phyloP scores from a whole-genome alignment of 1,140 invertebrate genomes.

The Diorhabda carinulata region DNA sequence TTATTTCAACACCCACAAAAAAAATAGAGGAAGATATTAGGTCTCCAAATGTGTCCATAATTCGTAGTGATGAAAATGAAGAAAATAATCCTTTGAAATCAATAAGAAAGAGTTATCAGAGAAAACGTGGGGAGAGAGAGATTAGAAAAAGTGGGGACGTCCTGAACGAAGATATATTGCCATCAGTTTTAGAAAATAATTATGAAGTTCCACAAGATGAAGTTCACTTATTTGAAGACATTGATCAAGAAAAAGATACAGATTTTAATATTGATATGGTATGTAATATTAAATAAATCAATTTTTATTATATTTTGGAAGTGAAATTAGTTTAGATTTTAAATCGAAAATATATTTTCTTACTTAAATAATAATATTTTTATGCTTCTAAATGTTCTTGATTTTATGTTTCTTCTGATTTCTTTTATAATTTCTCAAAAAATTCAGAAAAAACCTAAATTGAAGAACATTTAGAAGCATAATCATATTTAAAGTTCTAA shows the following conservation, averaged over 20 bases:
- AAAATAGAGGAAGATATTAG: background rate
- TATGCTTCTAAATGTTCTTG: too few relatives aligned
- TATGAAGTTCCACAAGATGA: background rate
- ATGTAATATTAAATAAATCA: background rate
- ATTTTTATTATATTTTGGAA: background rate
- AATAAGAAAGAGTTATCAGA: background rate
- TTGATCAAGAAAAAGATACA: background rate
- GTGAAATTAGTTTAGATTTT: background rate
- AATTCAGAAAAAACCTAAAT: background rate
- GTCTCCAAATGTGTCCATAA: background rate
- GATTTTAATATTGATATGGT: constrained; percentile 7
- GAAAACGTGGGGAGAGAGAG: background rate
- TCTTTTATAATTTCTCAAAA: background rate
- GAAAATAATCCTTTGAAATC: background rate
- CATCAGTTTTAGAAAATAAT: background rate
- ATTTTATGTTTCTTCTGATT: background rate
- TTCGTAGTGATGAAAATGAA: background rate
- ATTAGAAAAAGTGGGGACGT: background rate
- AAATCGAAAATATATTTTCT: background rate
- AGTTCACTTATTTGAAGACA: constrained; percentile 10
- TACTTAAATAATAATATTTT: background rate
- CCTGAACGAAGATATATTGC: background rate
- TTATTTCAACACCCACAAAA: constrained; percentile 4
- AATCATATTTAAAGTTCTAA: too few relatives aligned
- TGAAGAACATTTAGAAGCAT: too few relatives aligned